Conservation (phyloP, 2,888 invertebrate species). For the Tigriopus californicus region DNA sequence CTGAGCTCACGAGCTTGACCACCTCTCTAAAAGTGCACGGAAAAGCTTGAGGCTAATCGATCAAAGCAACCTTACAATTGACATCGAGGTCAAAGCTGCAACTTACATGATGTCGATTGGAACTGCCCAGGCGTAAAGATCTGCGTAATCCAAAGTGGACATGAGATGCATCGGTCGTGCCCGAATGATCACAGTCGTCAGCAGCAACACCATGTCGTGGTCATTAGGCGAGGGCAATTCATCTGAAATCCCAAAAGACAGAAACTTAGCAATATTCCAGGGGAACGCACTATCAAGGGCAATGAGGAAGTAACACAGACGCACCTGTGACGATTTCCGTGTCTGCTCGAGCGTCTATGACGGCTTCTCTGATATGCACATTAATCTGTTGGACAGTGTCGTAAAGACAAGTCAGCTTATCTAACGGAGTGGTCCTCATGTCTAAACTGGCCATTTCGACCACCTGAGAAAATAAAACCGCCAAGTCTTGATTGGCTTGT, state of each 20-base stretch:
- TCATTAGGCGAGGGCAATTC: slow-evolving; percentile 3
- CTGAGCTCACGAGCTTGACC: slow-evolving; percentile 1
- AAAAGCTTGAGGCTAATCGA: too few species aligned
- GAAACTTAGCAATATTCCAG: not conserved
- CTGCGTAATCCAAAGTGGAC: slow-evolving; percentile 7
- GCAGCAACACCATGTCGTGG: not conserved
- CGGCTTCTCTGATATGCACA: not conserved
- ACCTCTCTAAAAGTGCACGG: slow-evolving; percentile 7
- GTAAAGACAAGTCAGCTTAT: slow-evolving; percentile 3
- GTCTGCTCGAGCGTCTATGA: slow-evolving; percentile 1
- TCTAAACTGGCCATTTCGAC: slow-evolving; percentile 4
- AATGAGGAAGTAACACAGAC: not conserved
- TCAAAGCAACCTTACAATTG: too few species aligned
- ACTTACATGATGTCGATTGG: slow-evolving; percentile 8
- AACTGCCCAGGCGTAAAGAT: slow-evolving; percentile 10
- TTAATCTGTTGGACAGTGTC: slow-evolving; percentile 5
- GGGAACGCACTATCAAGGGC: not conserved
- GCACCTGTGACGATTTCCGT: not conserved
- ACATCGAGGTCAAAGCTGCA: too few species aligned
- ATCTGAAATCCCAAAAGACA: not conserved
- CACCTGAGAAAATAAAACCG: too few species aligned
- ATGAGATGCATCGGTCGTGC: not conserved
- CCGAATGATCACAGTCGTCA: slow-evolving; percentile 4
- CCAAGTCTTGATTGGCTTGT: too few species aligned
- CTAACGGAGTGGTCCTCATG: slow-evolving; percentile 4